Percentiles rank a stretch among this genome's conserved stretches.
These are phyloP conservation scores for Percopsis omiscomaycus DNA, from an alignment of 2,797 vertebrate species.

Conservation along the genomic window DNA sequence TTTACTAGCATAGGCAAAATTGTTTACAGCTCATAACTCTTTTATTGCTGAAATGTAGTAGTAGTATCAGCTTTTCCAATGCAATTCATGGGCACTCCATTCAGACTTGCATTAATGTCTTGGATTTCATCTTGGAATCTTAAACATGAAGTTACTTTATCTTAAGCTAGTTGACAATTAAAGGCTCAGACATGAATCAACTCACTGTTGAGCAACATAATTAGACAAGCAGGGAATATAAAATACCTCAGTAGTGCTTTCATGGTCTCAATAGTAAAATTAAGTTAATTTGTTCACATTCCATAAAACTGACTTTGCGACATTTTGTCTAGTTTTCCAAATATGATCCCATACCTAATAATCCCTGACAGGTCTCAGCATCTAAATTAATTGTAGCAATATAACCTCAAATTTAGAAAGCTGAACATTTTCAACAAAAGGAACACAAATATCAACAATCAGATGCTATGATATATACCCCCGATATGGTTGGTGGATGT, in stretches of 20 bases:
- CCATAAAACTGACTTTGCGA: slow-evolving; percentile 17
- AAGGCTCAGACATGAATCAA: slow-evolving; percentile 3
- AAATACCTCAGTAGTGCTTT: slow-evolving; percentile 1
- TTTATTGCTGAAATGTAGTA: too few relatives aligned
- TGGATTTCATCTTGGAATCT: too few relatives aligned
- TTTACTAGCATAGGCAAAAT: too few relatives aligned
- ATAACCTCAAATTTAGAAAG: not conserved
- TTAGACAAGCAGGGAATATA: not conserved
- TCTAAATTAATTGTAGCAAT: not conserved
- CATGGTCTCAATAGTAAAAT: not conserved
- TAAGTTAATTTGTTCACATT: slow-evolving; percentile 43
- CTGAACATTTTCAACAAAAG: too few relatives aligned
- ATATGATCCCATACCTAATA: not conserved
- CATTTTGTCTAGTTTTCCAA: slow-evolving; percentile 4
- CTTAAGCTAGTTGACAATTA: slow-evolving; percentile 10
- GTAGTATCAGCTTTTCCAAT: too few relatives aligned
- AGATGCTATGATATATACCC: too few relatives aligned
- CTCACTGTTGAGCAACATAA: slow-evolving; percentile 21
- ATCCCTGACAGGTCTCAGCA: too few relatives aligned
- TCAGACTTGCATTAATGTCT: too few relatives aligned
- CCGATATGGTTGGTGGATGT: not conserved
- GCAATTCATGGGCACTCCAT: too few relatives aligned
- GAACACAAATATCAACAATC: too few relatives aligned
- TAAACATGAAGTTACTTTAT: slow-evolving; percentile 1
- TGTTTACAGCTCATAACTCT: too few relatives aligned